Conservation (phyloP, 2,888 invertebrate genomes). For the Psylliodes chrysocephalus region DNA sequence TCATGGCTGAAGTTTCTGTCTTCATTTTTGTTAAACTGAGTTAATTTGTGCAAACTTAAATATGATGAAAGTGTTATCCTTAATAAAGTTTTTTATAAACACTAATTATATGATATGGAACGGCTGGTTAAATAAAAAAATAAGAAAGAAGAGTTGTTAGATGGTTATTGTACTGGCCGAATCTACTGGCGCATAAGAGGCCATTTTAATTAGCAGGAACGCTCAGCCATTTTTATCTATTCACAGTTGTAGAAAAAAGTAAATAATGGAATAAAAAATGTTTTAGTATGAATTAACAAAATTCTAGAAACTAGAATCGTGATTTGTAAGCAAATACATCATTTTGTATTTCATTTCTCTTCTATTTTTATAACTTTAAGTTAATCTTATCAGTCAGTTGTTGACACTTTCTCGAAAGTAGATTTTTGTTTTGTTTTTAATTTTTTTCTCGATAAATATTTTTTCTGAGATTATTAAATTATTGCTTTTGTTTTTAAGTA, state of each 20-base stretch:
- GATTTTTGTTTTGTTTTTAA: conserved; percentile 10
- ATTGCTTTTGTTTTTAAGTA: conserved; percentile 30
- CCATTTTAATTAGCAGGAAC: no score
- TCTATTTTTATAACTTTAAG: conserved; percentile 42
- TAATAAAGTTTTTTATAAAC: no score
- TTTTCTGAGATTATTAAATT: conserved; percentile 34
- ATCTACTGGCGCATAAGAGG: no score
- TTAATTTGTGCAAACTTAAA: no score
- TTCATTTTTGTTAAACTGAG: no score
- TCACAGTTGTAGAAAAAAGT: background rate
- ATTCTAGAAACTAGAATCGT: conserved; percentile 7
- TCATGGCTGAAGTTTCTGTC: no score
- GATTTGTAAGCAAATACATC: conserved; percentile 29
- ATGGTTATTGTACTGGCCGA: no score
- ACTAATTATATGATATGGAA: no score
- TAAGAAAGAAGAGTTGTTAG: no score
- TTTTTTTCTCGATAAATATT: conserved; percentile 33
- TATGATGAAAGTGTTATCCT: no score
- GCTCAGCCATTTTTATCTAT: background rate
- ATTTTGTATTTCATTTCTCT: conserved; percentile 29
- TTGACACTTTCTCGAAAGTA: conserved; percentile 23
- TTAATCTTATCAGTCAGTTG: conserved; percentile 31
- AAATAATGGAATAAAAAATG: conserved; percentile 5
- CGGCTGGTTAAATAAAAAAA: no score
- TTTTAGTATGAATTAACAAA: conserved; percentile 5